A percentile compares a stretch with the other conserved stretches of the same genome.
Evolutionary conservation across 2,888 invertebrate species (phyloP).

Genomic region (Noctuana brunneofusca): DNA sequence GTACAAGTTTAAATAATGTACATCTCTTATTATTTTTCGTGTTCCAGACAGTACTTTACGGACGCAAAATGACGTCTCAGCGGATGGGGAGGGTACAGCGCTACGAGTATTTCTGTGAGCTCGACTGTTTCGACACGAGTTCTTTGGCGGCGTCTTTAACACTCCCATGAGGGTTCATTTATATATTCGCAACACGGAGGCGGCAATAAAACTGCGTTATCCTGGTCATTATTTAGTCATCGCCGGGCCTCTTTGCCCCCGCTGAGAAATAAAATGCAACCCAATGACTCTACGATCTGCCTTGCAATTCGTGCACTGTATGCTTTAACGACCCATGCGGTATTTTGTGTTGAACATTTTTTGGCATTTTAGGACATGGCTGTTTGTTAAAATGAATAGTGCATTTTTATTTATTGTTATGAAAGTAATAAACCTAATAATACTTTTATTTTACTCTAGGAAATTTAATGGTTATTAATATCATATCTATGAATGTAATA

Average conservation of each 20-base stretch:
- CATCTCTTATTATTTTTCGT: conserved; percentile 59
- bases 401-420: too few species aligned
- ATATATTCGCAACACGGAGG: conserved; percentile 81
- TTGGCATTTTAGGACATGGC: neutral
- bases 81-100: conserved; percentile 76
- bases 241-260: conserved; percentile 64
- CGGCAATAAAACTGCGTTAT: conserved; percentile 82
- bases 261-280: conserved; percentile 74
- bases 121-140: conserved; percentile 78
- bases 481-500: too few species aligned
- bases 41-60: conserved; percentile 59
- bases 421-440: too few species aligned
- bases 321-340: conserved; percentile 11
- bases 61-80: conserved; percentile 72
- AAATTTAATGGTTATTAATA: too few species aligned
- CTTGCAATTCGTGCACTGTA: conserved; percentile 38
- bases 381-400: neutral
- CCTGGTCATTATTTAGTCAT: conserved; percentile 82
- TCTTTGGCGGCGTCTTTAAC: conserved; percentile 80
- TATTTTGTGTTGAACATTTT: conserved; percentile 10
- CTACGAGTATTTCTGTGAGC: conserved; percentile 74
- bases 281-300: conserved; percentile 55
- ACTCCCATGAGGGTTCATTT: conserved; percentile 80
- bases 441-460: too few species aligned
- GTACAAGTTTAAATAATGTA: conserved; percentile 31